Evolutionary conservation across 2,113 vertebrate species (phyloP).

Genomic region (Microtus montanus): DNA sequence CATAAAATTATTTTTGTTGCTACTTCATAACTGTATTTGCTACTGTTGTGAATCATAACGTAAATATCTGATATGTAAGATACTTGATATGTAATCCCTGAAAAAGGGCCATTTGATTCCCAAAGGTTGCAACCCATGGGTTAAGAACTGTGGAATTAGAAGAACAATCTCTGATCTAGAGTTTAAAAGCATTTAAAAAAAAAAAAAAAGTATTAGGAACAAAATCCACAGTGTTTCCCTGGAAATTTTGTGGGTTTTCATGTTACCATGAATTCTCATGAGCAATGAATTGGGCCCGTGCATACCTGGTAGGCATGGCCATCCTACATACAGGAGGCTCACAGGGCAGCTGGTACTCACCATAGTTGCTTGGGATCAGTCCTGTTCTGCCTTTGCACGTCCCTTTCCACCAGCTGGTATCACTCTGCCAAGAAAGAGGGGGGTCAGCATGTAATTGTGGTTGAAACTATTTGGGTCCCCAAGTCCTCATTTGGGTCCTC

Average conservation of each 20-base stretch:
- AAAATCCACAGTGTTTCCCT: not conserved
- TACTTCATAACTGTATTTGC: not conserved
- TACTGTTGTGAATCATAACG: not conserved
- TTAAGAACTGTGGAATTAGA: not conserved
- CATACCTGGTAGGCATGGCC: not conserved
- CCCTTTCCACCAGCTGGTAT: constrained; percentile 99
- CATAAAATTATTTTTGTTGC: not conserved
- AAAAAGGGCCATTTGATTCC: not conserved
- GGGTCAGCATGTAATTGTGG: not conserved
- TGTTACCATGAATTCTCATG: not conserved
- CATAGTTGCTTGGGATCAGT: constrained; percentile 99
- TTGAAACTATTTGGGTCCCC: not conserved
- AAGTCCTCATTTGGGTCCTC: not conserved
- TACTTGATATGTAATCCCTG: not conserved
- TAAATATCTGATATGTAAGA: not conserved
- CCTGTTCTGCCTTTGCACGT: constrained; percentile 96
- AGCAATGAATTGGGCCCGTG: not conserved
- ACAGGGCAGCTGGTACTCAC: constrained; percentile 83
- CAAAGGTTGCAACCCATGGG: not conserved
- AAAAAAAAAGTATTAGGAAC: not conserved
- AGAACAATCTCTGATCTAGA: not conserved
- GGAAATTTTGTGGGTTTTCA: not conserved
- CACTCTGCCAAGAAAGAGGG: constrained; percentile 88
- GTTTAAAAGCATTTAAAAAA: constrained; percentile 1
- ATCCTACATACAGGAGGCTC: not conserved